phyloP scores from a whole-genome alignment of 2,113 vertebrate species.

The Planiliza haematocheilus region DNA sequence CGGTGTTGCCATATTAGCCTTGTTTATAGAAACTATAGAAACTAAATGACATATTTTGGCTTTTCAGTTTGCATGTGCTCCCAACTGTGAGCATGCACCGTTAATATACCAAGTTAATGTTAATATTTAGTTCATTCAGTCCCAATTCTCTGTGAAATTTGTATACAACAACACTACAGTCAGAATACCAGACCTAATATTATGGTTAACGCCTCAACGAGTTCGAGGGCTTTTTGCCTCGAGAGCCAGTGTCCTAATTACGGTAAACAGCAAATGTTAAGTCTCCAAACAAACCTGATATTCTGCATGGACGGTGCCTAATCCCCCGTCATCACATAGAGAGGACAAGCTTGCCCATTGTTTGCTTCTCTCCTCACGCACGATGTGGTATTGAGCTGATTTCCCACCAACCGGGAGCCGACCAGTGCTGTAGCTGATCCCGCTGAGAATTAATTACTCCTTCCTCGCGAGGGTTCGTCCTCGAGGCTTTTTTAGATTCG shows the following conservation, averaged over 20 bases:
- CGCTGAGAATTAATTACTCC: constrained; percentile 20
- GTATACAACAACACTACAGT: too few relatives aligned
- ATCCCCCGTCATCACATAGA: constrained; percentile 37
- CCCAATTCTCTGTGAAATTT: too few relatives aligned
- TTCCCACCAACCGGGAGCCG: constrained; percentile 25
- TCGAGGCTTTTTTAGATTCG: background rate
- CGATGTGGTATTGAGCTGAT: constrained; percentile 1
- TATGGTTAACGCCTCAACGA: background rate
- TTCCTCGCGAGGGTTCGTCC: background rate
- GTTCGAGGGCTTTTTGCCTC: too few relatives aligned
- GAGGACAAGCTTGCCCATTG: constrained; percentile 47
- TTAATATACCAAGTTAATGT: too few relatives aligned
- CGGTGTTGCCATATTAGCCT: too few relatives aligned
- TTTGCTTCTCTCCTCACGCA: constrained; percentile 34
- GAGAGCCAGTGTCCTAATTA: constrained; percentile 16
- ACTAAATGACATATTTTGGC: too few relatives aligned
- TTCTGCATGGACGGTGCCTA: constrained; percentile 29
- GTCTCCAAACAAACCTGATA: constrained; percentile 22
- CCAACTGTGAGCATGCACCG: too few relatives aligned
- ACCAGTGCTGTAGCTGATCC: constrained; percentile 13
- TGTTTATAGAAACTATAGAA: too few relatives aligned
- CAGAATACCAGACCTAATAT: background rate
- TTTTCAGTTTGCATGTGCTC: too few relatives aligned
- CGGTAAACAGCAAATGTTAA: constrained; percentile 17
- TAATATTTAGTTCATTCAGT: too few relatives aligned